phyloP scores from a whole-genome alignment of 1,140 invertebrate species.

The Anastrepha obliqua region DNA sequence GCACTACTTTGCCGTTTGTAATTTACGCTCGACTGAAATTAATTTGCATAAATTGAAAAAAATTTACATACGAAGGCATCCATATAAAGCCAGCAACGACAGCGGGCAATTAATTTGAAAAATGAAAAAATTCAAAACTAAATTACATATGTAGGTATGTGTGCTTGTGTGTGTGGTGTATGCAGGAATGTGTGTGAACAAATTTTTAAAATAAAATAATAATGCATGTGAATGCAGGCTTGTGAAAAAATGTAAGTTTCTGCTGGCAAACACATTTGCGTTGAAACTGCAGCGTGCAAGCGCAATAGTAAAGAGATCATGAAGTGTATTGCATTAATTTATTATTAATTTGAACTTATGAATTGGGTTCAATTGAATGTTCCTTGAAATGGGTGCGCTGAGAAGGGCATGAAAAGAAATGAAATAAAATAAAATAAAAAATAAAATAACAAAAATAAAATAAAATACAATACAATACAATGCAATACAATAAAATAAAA shows the following conservation, averaged over 20 bases:
- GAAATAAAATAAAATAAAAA: too few relatives aligned
- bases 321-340: constrained; percentile 35
- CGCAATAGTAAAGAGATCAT: not conserved
- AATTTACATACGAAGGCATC: not conserved
- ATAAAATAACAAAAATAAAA: too few relatives aligned
- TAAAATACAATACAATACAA: too few relatives aligned
- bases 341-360: constrained; percentile 44
- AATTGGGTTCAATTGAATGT: constrained; percentile 49
- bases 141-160: not conserved
- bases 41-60: constrained; percentile 45
- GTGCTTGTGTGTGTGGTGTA: not conserved
- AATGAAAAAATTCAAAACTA: constrained; percentile 39
- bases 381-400: not conserved
- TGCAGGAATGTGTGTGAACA: not conserved
- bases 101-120: constrained; percentile 21
- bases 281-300: not conserved
- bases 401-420: too few relatives aligned
- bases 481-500: too few relatives aligned
- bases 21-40: constrained; percentile 51
- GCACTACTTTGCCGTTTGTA: constrained; percentile 18
- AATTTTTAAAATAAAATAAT: not conserved
- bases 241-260: constrained; percentile 11
- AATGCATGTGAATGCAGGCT: not conserved
- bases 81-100: not conserved
- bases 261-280: not conserved